Base-by-base conservation (phyloP, 2,888 invertebrate genomes). In the Melinopterus prodromus region DNA sequence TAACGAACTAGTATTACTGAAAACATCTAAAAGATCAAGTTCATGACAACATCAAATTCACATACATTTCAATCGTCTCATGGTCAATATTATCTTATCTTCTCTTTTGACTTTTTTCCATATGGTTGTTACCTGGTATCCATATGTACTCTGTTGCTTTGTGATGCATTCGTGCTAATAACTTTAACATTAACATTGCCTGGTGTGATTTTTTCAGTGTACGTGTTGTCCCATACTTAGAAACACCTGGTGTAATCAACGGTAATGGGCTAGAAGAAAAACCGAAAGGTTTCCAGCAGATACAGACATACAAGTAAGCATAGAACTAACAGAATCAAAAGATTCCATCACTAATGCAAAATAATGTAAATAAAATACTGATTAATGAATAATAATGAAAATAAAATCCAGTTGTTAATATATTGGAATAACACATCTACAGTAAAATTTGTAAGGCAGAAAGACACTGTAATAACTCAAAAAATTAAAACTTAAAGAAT, bases 241-340 rank as follows among this genome's bases (percentile, higher is more conserved):
- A 92, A 90, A 91, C 83, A 71, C 90, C 87, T 90, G 91, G 83
- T 81, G 81, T 86, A 88, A 90, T 90, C 88, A 92, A 93, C 87
- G 91, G 92, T 82, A 92, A 92, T 90, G 91, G 92, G 87, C 84
- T 85, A 78, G 92, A 92, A 85, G 94, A 94, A 88, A 94, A 93
- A 90, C 90, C 92, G 90, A 93, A 92, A 90, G 92, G 92, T 87
- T 91, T 91, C 88, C 90, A 90, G 86, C 92, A 94, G 90, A 94
- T 94, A 88, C 95, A 95, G 90, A 95, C 95, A 80, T 95, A 95
- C 91, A 94, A 93, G 94, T 94, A 92, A 88, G 90, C 78, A 71
- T 71, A 53, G 53, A 53, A 53, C 26, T 26, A 26, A 26, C 26
- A 26, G n/a, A n/a, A 26, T 26, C 26, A 26, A 26, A 26, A 26